A percentile compares a stretch with the other conserved stretches of the same genome.
Conservation (phyloP, 2,797 vertebrate genomes). For the Crypturellus tataupa region DNA sequence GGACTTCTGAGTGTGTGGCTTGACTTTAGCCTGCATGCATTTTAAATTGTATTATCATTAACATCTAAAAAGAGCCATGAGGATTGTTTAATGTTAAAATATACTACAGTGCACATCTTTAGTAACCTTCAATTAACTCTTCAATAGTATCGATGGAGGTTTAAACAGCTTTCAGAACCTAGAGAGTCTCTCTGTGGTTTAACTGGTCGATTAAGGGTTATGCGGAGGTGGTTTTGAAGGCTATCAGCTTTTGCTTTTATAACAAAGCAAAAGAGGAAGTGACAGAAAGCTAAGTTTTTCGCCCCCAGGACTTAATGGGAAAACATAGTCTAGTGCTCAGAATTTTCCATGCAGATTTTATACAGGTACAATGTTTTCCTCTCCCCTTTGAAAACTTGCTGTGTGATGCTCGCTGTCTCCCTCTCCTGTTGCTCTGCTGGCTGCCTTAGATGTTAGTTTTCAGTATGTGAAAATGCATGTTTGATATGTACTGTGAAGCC, state of each 20-base stretch:
- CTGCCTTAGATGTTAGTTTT: neutral
- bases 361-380: neutral
- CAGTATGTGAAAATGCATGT: rapidly evolving
- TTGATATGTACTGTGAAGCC: neutral
- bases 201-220: neutral
- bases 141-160: neutral
- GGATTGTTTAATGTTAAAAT: no score
- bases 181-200: neutral
- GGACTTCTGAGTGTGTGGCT: neutral
- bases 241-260: neutral
- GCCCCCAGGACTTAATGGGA: neutral
- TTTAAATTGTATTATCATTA: neutral
- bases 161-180: neutral
- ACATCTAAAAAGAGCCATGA: no score
- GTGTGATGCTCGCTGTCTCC: neutral
- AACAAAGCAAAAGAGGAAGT: neutral
- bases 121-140: neutral
- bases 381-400: neutral
- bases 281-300: neutral
- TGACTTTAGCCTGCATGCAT: neutral
- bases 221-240: neutral
- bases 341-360: neutral
- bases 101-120: no score
- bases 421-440: neutral
- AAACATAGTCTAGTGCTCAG: neutral